phyloP scores from a whole-genome alignment of 2,113 vertebrate genomes.

The Melanerpes formicivorus region DNA sequence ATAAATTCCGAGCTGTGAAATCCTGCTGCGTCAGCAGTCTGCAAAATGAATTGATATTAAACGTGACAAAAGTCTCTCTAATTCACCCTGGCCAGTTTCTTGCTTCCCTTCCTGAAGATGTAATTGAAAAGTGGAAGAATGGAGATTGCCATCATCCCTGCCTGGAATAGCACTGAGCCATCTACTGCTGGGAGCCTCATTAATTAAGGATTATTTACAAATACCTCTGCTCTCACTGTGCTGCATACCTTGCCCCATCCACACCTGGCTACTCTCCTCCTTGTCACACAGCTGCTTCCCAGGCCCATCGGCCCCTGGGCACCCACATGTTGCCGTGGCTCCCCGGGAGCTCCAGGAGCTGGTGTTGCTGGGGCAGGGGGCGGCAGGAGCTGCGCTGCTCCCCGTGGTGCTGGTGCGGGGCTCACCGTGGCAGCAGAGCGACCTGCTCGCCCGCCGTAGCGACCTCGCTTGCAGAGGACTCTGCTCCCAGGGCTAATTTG shows the following conservation, averaged over 20 bases:
- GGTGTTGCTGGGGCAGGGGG: neutral
- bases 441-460: accelerated
- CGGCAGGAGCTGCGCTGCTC: accelerated
- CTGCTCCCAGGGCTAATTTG: accelerated
- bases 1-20: slow-evolving; percentile 83
- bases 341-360: accelerated
- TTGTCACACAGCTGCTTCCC: accelerated
- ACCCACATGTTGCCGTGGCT: accelerated
- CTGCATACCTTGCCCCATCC: accelerated
- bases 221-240: neutral
- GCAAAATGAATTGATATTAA: slow-evolving; percentile 89
- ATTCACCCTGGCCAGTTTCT: slow-evolving; percentile 77
- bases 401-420: neutral
- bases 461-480: accelerated
- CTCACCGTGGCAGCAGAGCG: neutral
- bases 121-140: slow-evolving; percentile 58
- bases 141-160: slow-evolving; percentile 8
- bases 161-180: neutral
- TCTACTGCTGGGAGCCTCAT: slow-evolving; percentile 37
- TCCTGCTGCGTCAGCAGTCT: slow-evolving; percentile 88
- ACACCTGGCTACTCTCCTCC: accelerated
- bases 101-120: slow-evolving; percentile 3
- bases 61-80: slow-evolving; percentile 85
- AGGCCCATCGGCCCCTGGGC: accelerated
- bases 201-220: slow-evolving; percentile 71